phyloP scores from a whole-genome alignment of 2,113 vertebrate genomes.

The Urocynchramus pylzowi region DNA sequence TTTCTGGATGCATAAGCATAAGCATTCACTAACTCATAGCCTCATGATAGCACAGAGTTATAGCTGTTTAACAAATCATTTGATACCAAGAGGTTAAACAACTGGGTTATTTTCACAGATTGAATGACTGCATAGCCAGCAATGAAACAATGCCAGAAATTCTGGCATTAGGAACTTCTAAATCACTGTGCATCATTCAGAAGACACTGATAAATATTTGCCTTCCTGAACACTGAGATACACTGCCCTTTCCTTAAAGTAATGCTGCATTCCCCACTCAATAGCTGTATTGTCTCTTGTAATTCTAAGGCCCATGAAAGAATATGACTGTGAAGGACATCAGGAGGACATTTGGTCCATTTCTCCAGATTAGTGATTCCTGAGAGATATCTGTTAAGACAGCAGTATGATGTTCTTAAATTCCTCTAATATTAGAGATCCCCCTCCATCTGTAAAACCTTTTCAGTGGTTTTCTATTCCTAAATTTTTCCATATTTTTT shows the following conservation, averaged over 20 bases:
- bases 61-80: background rate
- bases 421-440: background rate
- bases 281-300: background rate
- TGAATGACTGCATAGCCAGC: background rate
- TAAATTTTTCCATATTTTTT: background rate
- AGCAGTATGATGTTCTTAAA: background rate
- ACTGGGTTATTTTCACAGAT: slow-evolving; percentile 9
- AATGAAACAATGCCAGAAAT: background rate
- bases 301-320: background rate
- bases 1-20: background rate
- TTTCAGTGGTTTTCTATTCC: background rate
- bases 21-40: background rate
- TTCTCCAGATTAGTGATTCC: background rate
- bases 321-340: background rate
- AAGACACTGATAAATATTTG: slow-evolving; percentile 1
- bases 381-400: background rate
- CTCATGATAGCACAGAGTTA: background rate
- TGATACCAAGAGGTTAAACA: background rate
- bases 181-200: background rate
- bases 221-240: background rate
- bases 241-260: background rate
- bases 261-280: background rate
- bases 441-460: background rate
- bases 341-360: background rate
- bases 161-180: background rate